phyloP scores from a whole-genome alignment of 1,140 invertebrate genomes.

The Leptinotarsa texana region DNA sequence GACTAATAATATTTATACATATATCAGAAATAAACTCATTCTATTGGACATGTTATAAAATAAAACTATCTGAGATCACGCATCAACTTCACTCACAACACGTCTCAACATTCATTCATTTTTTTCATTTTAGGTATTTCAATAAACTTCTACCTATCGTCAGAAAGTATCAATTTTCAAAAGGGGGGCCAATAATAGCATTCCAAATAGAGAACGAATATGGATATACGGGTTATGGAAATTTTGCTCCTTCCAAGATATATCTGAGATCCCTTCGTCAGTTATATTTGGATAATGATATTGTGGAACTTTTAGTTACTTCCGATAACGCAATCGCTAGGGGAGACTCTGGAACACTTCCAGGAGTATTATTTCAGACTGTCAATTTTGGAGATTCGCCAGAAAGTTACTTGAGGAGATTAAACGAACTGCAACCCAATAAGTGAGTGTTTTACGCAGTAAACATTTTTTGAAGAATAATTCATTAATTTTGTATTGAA shows the following conservation, averaged over 20 bases:
- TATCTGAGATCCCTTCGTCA: constrained; percentile 58
- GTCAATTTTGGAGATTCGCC: background rate
- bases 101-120: too few relatives aligned
- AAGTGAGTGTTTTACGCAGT: background rate
- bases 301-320: constrained; percentile 59
- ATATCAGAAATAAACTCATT: too few relatives aligned
- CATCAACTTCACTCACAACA: too few relatives aligned
- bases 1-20: too few relatives aligned
- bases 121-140: constrained; percentile 57
- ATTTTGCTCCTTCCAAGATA: background rate
- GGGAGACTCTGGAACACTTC: constrained; percentile 55
- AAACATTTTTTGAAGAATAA: too few relatives aligned
- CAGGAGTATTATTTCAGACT: constrained; percentile 28
- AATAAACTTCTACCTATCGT: constrained; percentile 57
- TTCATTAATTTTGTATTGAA: too few relatives aligned
- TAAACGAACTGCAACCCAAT: constrained; percentile 18
- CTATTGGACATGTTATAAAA: too few relatives aligned
- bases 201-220: constrained; percentile 65
- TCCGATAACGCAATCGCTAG: constrained; percentile 54
- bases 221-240: constrained; percentile 47
- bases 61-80: too few relatives aligned
- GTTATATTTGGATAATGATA: constrained; percentile 52
- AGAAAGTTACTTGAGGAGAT: constrained; percentile 2
- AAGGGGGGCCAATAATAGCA: constrained; percentile 65
- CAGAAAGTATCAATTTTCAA: constrained; percentile 58